Conservation (phyloP, 2,888 invertebrate genomes). For the Lepetodrilus schrolli region DNA sequence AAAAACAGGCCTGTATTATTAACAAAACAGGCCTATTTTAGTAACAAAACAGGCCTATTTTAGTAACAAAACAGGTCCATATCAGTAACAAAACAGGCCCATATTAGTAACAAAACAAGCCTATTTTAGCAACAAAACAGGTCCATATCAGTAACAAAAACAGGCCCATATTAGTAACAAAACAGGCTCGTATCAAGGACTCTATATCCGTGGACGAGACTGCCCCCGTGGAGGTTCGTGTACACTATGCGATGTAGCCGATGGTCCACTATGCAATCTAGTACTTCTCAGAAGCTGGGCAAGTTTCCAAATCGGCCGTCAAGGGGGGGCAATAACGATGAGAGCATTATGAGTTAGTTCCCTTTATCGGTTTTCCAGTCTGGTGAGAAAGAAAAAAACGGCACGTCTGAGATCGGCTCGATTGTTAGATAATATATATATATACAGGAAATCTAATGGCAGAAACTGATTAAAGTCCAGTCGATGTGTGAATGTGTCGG, state of each 20-base stretch:
- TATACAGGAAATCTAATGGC: conserved; percentile 32
- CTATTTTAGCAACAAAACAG: too few species aligned
- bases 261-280: conserved; percentile 6
- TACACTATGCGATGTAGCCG: not conserved
- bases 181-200: too few species aligned
- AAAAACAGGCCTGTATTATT: too few species aligned
- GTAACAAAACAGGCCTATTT: too few species aligned
- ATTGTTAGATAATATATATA: too few species aligned
- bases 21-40: too few species aligned
- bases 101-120: too few species aligned
- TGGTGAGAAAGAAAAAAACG: not conserved
- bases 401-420: conserved; percentile 28
- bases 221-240: not conserved
- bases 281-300: conserved; percentile 22
- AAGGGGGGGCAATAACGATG: conserved; percentile 4
- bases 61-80: too few species aligned
- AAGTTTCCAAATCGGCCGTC: not conserved
- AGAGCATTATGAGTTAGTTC: conserved; percentile 19
- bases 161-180: too few species aligned
- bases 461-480: conserved; percentile 22
- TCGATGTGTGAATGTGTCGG: conserved; percentile 25
- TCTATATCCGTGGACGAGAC: too few species aligned
- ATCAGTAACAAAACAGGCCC: too few species aligned
- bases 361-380: conserved; percentile 1
- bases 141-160: too few species aligned